Percentiles rank a stretch among this genome's conserved stretches.
These are phyloP conservation scores for Keiferia lycopersicella DNA, from an alignment of 2,888 invertebrate species.

Conservation along the genomic window DNA sequence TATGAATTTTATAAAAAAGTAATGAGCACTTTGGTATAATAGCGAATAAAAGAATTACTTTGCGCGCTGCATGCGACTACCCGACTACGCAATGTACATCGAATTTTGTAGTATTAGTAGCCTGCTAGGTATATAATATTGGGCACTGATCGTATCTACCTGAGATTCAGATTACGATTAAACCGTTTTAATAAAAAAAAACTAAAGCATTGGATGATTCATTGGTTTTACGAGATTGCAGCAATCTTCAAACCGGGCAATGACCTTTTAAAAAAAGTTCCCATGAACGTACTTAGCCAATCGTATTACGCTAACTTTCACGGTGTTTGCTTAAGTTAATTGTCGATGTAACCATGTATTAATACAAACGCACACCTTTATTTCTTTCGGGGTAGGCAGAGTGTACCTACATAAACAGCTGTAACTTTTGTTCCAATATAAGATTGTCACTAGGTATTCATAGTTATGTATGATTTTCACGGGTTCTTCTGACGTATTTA, in stretches of 20 bases:
- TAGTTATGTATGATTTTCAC: no score
- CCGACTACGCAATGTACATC: no score
- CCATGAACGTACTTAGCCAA: slow-evolving; percentile 16
- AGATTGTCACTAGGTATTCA: no score
- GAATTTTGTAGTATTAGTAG: no score
- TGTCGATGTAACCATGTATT: slow-evolving; percentile 13
- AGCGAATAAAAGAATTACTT: no score
- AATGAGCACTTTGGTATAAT: no score
- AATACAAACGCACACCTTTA: neutral
- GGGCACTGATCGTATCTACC: neutral
- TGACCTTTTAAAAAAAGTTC: slow-evolving; percentile 13
- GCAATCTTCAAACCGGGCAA: slow-evolving; percentile 6
- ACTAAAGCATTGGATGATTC: slow-evolving; percentile 6
- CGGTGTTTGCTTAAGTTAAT: slow-evolving; percentile 20
- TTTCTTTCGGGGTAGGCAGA: neutral
- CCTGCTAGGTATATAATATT: no score
- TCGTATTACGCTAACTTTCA: slow-evolving; percentile 18
- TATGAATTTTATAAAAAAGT: no score
- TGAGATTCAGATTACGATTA: neutral
- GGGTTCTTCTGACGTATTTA: no score
- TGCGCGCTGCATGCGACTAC: no score
- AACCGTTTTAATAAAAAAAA: neutral
- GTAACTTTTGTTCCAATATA: no score
- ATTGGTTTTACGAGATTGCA: slow-evolving; percentile 13
- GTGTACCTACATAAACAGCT: no score